Conservation (phyloP, 2,797 vertebrate species). For the Florisuga fusca region DNA sequence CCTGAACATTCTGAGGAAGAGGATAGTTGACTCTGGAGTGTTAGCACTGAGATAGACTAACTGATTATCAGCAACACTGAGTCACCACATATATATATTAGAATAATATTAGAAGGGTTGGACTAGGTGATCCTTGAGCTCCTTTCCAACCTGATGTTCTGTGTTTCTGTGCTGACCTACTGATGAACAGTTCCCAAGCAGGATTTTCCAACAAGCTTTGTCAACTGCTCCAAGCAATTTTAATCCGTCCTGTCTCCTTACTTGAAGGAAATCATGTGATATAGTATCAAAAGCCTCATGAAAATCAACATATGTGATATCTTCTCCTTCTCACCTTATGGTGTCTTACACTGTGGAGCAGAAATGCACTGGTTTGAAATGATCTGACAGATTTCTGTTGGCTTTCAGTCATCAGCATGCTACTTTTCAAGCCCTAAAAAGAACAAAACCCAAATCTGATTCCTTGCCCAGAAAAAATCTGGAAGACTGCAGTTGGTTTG, state of each 20-base stretch:
- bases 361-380: neutral
- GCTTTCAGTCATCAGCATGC: neutral
- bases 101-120: too few relatives aligned
- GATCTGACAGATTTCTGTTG: neutral
- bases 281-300: neutral
- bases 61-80: too few relatives aligned
- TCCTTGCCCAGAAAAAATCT: constrained; percentile 20
- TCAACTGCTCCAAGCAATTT: neutral
- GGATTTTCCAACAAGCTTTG: neutral
- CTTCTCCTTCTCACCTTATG: constrained; percentile 1
- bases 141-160: too few relatives aligned
- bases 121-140: too few relatives aligned
- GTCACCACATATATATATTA: too few relatives aligned
- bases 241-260: neutral
- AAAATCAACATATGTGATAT: neutral
- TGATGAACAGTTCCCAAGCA: neutral
- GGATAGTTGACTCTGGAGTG: too few relatives aligned
- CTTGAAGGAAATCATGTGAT: neutral
- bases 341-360: neutral
- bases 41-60: too few relatives aligned
- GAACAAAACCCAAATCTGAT: constrained; percentile 29
- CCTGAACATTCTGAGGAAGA: too few relatives aligned
- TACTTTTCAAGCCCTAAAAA: neutral
- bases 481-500: neutral
- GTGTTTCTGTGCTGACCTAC: neutral